These are phyloP conservation scores for Illadopsis cleaveri DNA, from an alignment of 2,113 vertebrate genomes.

Conservation along the genomic window DNA sequence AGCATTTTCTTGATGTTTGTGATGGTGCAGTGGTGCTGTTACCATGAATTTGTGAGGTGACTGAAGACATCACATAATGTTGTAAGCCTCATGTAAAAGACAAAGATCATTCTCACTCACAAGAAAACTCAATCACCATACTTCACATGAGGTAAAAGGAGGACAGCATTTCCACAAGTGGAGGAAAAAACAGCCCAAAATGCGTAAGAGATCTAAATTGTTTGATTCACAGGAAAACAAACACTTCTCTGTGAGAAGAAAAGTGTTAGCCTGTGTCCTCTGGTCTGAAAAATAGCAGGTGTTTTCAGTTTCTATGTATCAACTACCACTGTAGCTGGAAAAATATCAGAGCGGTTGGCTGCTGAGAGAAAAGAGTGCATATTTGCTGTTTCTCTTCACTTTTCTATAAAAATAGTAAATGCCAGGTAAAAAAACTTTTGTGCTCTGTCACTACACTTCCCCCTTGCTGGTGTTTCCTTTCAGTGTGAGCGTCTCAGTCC, in stretches of 20 bases:
- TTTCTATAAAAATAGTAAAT: not conserved
- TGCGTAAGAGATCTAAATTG: not conserved
- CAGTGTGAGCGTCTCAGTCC: not conserved
- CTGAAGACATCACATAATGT: fast-evolving
- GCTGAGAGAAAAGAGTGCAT: not conserved
- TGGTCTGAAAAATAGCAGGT: not conserved
- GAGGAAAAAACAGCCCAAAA: not conserved
- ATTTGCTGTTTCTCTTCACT: not conserved
- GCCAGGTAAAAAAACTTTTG: not conserved
- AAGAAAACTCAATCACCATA: not conserved
- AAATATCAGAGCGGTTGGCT: not conserved
- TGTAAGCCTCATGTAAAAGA: not conserved
- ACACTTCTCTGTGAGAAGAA: not conserved
- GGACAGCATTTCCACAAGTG: not conserved
- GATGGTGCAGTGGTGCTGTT: not conserved
- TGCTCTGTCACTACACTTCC: not conserved
- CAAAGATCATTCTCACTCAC: not conserved
- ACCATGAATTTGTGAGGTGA: not conserved
- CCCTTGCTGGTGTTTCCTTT: not conserved
- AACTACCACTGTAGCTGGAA: not conserved
- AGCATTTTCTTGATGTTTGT: not conserved
- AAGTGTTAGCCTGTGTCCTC: not conserved
- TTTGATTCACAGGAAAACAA: not conserved
- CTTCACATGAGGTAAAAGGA: not conserved
- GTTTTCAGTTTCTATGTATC: not conserved